Conservation (phyloP, 2,113 vertebrate genomes). For the Corapipo altera region DNA sequence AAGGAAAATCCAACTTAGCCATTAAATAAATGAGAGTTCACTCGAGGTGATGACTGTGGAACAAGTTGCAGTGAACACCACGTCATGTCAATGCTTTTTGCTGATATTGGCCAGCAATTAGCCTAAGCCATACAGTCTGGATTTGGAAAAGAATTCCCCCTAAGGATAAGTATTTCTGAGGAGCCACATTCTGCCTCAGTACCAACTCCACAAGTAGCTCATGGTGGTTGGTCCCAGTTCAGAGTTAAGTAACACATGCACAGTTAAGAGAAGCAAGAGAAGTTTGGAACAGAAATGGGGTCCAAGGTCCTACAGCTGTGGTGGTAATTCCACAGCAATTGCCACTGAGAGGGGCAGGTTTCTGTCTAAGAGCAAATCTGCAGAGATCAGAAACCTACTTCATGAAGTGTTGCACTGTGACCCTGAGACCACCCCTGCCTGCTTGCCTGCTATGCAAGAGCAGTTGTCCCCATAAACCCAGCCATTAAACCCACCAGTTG, state of each 20-base stretch:
- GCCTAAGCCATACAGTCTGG: not conserved
- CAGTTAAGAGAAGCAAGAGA: not conserved
- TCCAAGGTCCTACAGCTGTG: not conserved
- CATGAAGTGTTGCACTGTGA: not conserved
- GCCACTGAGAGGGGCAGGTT: not conserved
- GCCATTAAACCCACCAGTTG: not conserved
- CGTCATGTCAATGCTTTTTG: not conserved
- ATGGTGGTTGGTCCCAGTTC: not conserved
- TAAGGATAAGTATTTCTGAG: not conserved
- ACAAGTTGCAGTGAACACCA: not conserved
- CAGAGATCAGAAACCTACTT: not conserved
- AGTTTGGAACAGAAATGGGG: not conserved
- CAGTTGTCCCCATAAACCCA: not conserved
- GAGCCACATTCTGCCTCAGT: not conserved
- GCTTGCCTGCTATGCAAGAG: not conserved
- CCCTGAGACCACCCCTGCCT: not conserved
- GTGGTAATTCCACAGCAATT: not conserved
- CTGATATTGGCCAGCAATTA: not conserved
- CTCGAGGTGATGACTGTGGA: not conserved
- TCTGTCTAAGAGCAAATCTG: not conserved
- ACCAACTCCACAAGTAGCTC: not conserved
- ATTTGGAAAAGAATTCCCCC: not conserved
- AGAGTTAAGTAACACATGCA: not conserved
- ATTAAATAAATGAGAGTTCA: not conserved
- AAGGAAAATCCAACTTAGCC: not conserved